Evolutionary conservation across 2,113 vertebrate genomes (phyloP).

Genomic region (Zosterops pallidus): DNA sequence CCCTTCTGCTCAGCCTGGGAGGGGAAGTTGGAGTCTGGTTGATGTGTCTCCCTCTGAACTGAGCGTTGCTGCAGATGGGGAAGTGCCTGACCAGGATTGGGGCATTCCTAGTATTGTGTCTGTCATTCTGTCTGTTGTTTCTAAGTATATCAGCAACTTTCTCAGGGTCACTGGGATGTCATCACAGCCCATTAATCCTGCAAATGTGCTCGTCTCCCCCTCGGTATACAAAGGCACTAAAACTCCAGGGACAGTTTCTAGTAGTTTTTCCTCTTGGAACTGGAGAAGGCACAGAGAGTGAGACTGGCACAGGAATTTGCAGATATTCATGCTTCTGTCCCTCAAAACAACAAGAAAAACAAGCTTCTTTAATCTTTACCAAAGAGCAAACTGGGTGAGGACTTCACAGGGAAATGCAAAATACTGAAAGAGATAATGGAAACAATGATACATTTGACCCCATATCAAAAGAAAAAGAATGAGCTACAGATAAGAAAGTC

Average conservation of each 20-base stretch:
- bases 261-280: background rate
- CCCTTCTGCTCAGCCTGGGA: background rate
- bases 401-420: constrained; percentile 32
- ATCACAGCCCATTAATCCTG: background rate
- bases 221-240: background rate
- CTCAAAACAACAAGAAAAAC: background rate
- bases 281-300: rapidly evolving
- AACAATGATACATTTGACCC: constrained; percentile 12
- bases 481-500: background rate
- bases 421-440: background rate
- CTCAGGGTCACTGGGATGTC: background rate
- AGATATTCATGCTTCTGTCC: background rate
- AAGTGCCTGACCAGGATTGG: background rate
- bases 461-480: background rate
- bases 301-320: background rate
- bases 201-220: background rate
- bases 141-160: background rate
- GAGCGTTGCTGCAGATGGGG: background rate
- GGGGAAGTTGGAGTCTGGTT: background rate
- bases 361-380: background rate
- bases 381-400: background rate
- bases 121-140: background rate
- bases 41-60: background rate
- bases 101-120: background rate
- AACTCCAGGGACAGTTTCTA: background rate